Percentiles rank a stretch among this genome's conserved stretches.
phyloP scores from a whole-genome alignment of 92 coral and sea anemone genomes.

The Diadumene lineata region DNA sequence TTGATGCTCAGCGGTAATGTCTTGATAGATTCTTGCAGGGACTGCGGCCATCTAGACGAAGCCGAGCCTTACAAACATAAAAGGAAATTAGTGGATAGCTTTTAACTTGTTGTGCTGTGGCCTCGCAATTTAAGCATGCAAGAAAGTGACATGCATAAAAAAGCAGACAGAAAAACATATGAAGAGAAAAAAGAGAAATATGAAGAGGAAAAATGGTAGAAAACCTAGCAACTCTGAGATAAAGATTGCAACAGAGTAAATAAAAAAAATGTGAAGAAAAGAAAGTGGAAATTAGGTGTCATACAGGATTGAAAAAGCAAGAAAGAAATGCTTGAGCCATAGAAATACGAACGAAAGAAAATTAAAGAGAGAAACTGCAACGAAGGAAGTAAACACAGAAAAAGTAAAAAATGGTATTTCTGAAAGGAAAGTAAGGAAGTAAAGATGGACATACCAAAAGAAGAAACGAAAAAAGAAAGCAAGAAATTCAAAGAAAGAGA shows the following conservation, averaged over 20 bases:
- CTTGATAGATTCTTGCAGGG: conserved; percentile 31
- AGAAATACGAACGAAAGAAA: background rate
- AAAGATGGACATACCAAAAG: background rate
- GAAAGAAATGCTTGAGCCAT: background rate
- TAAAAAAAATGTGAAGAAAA: background rate
- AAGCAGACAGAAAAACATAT: background rate
- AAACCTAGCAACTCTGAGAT: background rate
- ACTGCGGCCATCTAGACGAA: conserved; percentile 24
- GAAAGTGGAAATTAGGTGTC: background rate
- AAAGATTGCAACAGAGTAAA: background rate
- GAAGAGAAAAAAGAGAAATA: background rate
- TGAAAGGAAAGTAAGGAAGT: background rate
- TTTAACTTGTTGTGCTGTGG: conserved; percentile 10
- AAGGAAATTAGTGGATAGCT: conserved; percentile 19
- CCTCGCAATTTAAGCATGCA: conserved; percentile 19
- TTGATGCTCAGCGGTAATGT: conserved; percentile 19
- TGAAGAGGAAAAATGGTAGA: background rate
- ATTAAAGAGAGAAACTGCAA: background rate
- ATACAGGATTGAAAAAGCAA: no score
- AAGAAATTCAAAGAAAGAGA: no score
- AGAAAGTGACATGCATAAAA: background rate
- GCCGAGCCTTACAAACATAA: conserved; percentile 25
- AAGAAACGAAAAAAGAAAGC: background rate
- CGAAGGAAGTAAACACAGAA: background rate
- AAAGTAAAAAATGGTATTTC: background rate